Evolutionary conservation across 2,797 vertebrate species (phyloP), one percentile per base, ranked within the genome.

Genomic region (Lacerta agilis): DNA sequence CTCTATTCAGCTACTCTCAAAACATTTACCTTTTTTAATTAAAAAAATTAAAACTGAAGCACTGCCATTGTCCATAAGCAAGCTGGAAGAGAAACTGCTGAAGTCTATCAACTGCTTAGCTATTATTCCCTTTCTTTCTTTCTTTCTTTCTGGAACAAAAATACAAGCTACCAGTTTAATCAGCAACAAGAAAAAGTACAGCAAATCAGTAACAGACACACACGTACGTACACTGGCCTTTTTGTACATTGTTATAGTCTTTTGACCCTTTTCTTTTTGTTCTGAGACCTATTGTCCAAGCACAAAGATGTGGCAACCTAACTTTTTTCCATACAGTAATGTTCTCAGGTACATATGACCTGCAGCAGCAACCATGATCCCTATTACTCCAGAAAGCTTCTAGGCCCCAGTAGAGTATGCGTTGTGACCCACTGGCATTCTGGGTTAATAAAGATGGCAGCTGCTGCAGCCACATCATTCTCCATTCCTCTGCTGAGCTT

Each of bases 1-100:
- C 87, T 91, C 85, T 93, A 79, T 91, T 90, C 89, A 93, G 83
- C 75, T 77, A 81, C 79, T 94, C 93, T 92, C 85, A 89, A 91
- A 92, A 83, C 79, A 85, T 86, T 90, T 91, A 92, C 71, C 83
- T 91, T 85, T 93, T 90, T 91, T 91, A 76, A 92, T 76, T 91
- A 93, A 49, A 29, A 29, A n/a, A 89, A 89, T 92, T 80, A 92
- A 94, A 92, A 84, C 83, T 94, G 89, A 94, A 95, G 58, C 61
- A 1, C 2, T 81, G 90, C 92, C 92, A 85, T 82, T 75, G 55
- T 92, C 92, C 90, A 67, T 38, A 94, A 90, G 86, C 36, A 83
- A 75, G 29, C 71, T 86, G 75, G 64, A 91, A 82, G 88, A 85
- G 82, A 92, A 90, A 89, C 77, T 43, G 58, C 76, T 1, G 49